A percentile compares a stretch with the other conserved stretches of the same genome.
Evolutionary conservation across 2,888 invertebrate species (phyloP).

Genomic region (Phytoseiulus persimilis): DNA sequence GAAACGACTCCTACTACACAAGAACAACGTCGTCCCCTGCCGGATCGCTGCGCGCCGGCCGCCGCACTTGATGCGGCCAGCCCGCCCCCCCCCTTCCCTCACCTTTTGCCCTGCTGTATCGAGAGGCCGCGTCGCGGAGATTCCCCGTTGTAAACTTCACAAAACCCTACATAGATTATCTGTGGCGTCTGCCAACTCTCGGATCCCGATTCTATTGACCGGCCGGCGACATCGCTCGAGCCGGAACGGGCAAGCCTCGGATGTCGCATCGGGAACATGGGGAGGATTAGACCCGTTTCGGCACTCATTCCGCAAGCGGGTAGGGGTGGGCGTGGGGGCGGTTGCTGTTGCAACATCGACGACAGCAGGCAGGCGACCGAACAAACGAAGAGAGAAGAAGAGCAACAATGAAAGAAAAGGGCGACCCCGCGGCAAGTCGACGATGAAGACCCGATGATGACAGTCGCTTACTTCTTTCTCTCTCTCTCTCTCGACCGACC

Average conservation of each 20-base stretch:
- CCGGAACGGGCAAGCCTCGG: too few relatives aligned
- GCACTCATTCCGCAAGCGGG: neutral
- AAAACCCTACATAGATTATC: neutral
- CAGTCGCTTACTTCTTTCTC: neutral
- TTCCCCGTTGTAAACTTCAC: neutral
- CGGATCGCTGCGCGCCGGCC: neutral
- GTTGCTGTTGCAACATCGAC: neutral
- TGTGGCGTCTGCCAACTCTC: neutral
- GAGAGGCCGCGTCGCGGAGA: neutral
- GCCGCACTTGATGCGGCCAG: neutral
- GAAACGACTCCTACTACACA: slow-evolving; percentile 23
- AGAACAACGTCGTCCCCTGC: slow-evolving; percentile 24
- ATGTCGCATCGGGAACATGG: too few relatives aligned
- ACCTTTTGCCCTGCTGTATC: neutral
- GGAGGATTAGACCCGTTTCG: neutral
- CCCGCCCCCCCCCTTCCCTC: neutral
- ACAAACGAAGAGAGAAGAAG: neutral
- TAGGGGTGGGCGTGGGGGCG: neutral
- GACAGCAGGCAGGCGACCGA: neutral
- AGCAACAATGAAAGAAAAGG: neutral
- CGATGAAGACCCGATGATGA: neutral
- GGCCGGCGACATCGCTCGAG: too few relatives aligned
- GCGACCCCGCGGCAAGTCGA: neutral
- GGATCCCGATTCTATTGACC: too few relatives aligned
- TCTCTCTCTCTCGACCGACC: neutral